Evolutionary conservation across 2,888 invertebrate species (phyloP).

Genomic region (Epistrophe eligans): DNA sequence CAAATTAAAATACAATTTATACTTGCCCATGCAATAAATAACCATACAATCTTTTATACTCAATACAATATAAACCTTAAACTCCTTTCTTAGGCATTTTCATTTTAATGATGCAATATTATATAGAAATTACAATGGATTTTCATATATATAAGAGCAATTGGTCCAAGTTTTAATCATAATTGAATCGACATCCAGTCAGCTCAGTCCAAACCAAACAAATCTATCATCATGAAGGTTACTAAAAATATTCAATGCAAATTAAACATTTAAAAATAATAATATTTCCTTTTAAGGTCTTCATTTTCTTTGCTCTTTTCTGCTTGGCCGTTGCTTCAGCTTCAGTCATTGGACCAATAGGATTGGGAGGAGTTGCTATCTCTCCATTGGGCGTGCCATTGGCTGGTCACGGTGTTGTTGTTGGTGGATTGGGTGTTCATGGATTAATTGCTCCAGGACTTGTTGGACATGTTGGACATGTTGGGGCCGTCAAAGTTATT

Average conservation of each 20-base stretch:
- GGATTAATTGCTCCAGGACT: conserved; percentile 64
- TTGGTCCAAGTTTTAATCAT: conserved; percentile 43
- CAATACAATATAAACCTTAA: neutral
- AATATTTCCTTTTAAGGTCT: conserved; percentile 46
- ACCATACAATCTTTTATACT: neutral
- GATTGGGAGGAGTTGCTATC: conserved; percentile 61
- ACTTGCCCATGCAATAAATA: neutral
- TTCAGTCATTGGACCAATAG: conserved; percentile 66
- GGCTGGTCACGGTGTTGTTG: conserved; percentile 64
- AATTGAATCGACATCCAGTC: conserved; percentile 68
- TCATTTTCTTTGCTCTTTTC: conserved; percentile 76
- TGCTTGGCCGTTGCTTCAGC: conserved; percentile 73
- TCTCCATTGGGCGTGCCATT: conserved; percentile 57
- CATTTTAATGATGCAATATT: conserved; percentile 60
- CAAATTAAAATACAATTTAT: neutral
- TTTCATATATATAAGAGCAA: conserved; percentile 48
- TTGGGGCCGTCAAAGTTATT: conserved; percentile 62
- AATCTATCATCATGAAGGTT: conserved; percentile 62
- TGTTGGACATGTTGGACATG: conserved; percentile 30
- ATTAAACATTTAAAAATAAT: neutral
- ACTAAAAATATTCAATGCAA: neutral
- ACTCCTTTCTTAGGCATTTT: conserved; percentile 27
- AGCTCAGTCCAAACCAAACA: conserved; percentile 54
- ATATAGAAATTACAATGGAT: conserved; percentile 37
- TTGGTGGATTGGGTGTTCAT: conserved; percentile 62